These are phyloP conservation scores for Helobdella robusta DNA, from an alignment of 2,888 invertebrate species.

Conservation along the genomic window DNA sequence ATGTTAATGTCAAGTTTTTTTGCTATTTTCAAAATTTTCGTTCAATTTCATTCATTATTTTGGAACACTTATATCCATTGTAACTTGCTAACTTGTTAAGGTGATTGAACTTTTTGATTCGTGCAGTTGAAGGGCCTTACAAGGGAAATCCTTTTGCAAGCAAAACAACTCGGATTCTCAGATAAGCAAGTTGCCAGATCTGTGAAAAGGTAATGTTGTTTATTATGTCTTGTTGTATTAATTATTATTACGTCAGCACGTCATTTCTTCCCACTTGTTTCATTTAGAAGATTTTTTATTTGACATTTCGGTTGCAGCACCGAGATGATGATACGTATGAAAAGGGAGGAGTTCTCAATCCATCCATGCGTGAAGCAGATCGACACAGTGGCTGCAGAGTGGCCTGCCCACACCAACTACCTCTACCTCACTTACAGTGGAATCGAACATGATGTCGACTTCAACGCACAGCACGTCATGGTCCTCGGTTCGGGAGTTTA, in stretches of 20 bases:
- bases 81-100: no score
- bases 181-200: constrained; percentile 82
- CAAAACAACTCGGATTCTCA: constrained; percentile 89
- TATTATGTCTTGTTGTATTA: no score
- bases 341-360: constrained; percentile 39
- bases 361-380: constrained; percentile 73
- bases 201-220: constrained; percentile 48
- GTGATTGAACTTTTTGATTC: background rate
- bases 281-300: background rate
- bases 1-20: no score
- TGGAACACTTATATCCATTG: no score
- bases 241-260: background rate
- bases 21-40: no score
- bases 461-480: constrained; percentile 50
- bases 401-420: constrained; percentile 97
- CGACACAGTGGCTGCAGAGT: constrained; percentile 97
- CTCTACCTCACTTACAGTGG: constrained; percentile 96
- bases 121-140: constrained; percentile 20
- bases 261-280: background rate
- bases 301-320: constrained; percentile 56
- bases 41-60: no score
- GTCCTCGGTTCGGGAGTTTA: constrained; percentile 64
- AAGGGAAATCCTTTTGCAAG: constrained; percentile 56
- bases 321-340: constrained; percentile 57
- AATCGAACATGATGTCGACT: constrained; percentile 42